phyloP scores from a whole-genome alignment of 2,113 vertebrate species.

The Helogale parvula region DNA sequence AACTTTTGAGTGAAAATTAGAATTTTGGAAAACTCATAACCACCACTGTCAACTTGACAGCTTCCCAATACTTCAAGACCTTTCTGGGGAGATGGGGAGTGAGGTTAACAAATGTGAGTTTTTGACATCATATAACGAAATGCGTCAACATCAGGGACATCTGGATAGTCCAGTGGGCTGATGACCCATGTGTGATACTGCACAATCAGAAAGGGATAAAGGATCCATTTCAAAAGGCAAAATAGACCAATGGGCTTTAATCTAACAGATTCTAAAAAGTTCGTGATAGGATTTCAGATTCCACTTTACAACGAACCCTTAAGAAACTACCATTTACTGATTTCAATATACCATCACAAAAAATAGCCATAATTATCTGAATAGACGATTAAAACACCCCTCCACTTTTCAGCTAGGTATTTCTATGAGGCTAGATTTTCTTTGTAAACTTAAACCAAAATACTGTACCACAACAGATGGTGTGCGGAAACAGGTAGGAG shows the following conservation, averaged over 20 bases:
- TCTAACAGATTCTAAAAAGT: neutral
- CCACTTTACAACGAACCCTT: neutral
- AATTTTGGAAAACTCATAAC: neutral
- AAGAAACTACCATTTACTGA: neutral
- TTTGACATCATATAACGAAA: neutral
- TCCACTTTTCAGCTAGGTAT: neutral
- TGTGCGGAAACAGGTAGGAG: neutral
- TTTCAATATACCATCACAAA: neutral
- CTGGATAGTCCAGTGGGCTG: neutral
- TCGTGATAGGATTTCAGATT: neutral
- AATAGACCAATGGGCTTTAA: neutral
- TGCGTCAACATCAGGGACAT: neutral
- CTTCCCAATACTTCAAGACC: neutral
- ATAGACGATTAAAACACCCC: neutral
- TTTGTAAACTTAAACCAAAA: slow-evolving; percentile 14
- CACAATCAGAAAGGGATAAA: too few species aligned
- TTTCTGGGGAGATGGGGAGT: neutral
- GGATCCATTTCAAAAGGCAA: neutral
- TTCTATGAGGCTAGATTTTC: neutral
- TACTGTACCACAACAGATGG: neutral
- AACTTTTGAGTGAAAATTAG: neutral
- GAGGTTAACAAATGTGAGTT: neutral
- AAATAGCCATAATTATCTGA: neutral
- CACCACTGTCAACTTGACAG: neutral
- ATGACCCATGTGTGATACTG: accelerated